A percentile compares a stretch with the other conserved stretches of the same genome.
phyloP scores from a whole-genome alignment of 2,113 vertebrate genomes.

The Phrynosoma platyrhinos region DNA sequence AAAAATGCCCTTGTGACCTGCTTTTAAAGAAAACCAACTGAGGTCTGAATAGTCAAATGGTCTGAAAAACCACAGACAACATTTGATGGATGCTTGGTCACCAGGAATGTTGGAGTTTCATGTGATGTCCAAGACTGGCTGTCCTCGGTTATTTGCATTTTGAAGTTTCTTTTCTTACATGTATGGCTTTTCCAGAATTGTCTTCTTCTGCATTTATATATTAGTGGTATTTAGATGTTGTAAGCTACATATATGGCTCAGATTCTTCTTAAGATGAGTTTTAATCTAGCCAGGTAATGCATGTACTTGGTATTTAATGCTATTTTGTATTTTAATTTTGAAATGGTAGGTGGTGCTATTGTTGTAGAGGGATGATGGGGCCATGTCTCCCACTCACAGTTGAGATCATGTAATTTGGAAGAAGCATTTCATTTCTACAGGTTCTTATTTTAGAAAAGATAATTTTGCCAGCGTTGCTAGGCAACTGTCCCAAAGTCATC shows the following conservation, averaged over 20 bases:
- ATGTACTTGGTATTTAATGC: not conserved
- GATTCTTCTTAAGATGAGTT: too few species aligned
- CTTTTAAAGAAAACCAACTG: slow-evolving; percentile 9
- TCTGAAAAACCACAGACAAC: not conserved
- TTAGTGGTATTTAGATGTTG: not conserved
- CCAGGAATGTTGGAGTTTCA: accelerated
- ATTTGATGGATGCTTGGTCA: not conserved
- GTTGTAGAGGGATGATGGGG: too few species aligned
- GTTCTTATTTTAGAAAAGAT: slow-evolving; percentile 2
- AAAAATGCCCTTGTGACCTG: slow-evolving; percentile 6
- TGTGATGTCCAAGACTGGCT: not conserved
- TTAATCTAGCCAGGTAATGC: not conserved
- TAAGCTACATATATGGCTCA: not conserved
- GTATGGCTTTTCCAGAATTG: not conserved
- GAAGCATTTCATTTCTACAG: not conserved
- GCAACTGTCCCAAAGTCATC: slow-evolving; percentile 1
- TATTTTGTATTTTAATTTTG: not conserved
- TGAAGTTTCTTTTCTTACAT: accelerated
- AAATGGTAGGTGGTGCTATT: not conserved
- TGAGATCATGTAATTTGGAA: slow-evolving; percentile 6
- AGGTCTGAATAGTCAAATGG: slow-evolving; percentile 3
- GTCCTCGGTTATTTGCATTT: not conserved
- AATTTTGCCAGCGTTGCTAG: slow-evolving; percentile 19
- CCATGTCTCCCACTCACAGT: too few species aligned
- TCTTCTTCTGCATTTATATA: not conserved